These are phyloP conservation scores for Xylota sylvarum DNA, from an alignment of 2,888 invertebrate genomes.

Conservation along the genomic window DNA sequence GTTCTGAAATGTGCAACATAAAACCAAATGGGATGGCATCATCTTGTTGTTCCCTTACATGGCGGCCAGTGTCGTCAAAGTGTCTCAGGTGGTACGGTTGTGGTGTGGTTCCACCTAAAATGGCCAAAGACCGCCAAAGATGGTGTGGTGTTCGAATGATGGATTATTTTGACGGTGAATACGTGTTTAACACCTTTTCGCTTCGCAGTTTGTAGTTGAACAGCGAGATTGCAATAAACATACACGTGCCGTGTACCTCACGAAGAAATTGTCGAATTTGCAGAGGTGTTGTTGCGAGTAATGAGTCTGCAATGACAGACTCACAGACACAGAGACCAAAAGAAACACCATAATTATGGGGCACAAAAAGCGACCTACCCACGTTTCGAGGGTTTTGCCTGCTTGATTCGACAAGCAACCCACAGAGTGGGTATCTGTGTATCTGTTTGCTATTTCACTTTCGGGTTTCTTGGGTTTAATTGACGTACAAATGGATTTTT, in stretches of 20 bases:
- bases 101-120: slow-evolving; percentile 51
- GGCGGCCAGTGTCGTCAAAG: slow-evolving; percentile 65
- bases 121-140: slow-evolving; percentile 34
- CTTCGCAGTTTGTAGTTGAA: slow-evolving; percentile 25
- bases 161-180: slow-evolving; percentile 58
- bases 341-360: slow-evolving; percentile 59
- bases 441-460: slow-evolving; percentile 42
- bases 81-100: slow-evolving; percentile 56
- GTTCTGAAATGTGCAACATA: slow-evolving; percentile 36
- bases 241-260: slow-evolving; percentile 56
- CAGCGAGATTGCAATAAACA: slow-evolving; percentile 53
- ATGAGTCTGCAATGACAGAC: slow-evolving; percentile 56
- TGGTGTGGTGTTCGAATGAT: slow-evolving; percentile 42
- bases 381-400: slow-evolving; percentile 47
- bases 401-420: slow-evolving; percentile 50
- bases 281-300: slow-evolving; percentile 67
- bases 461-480: slow-evolving; percentile 44
- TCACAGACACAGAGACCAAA: not conserved
- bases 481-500: slow-evolving; percentile 56
- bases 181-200: slow-evolving; percentile 71
- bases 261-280: slow-evolving; percentile 63
- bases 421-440: slow-evolving; percentile 35
- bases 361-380: slow-evolving; percentile 51
- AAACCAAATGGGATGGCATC: slow-evolving; percentile 47
- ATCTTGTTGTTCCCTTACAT: slow-evolving; percentile 56